phyloP scores from a whole-genome alignment of 2,888 invertebrate genomes.

The Mycogona germanica region DNA sequence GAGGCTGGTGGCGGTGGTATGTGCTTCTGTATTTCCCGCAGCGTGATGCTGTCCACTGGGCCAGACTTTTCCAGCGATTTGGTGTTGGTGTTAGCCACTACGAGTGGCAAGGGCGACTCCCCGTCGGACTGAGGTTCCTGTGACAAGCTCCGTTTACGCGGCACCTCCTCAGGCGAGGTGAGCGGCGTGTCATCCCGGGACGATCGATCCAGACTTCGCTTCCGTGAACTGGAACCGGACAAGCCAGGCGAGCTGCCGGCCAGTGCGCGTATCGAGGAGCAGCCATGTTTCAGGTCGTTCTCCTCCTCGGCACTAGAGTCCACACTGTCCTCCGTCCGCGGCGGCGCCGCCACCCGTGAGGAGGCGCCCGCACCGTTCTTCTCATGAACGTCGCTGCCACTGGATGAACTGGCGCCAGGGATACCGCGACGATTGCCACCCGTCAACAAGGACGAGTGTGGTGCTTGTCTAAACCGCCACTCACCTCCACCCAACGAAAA shows the following conservation, averaged over 20 bases:
- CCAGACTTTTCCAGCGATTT: slow-evolving; percentile 2
- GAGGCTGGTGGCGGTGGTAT: slow-evolving; percentile 18
- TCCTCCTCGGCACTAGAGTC: not conserved
- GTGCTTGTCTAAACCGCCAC: too few species aligned
- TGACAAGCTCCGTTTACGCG: slow-evolving; percentile 17
- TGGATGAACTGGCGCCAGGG: not conserved
- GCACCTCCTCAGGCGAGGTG: slow-evolving; percentile 20
- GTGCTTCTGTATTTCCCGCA: slow-evolving; percentile 17
- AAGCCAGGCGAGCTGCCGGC: slow-evolving; percentile 6
- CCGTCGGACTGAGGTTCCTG: not conserved
- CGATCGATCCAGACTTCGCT: slow-evolving; percentile 20
- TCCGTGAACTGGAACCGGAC: slow-evolving; percentile 19
- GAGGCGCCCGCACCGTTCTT: not conserved
- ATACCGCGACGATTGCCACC: not conserved
- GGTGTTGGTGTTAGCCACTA: not conserved
- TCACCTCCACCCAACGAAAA: not conserved
- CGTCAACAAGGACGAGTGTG: not conserved
- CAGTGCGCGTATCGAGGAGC: slow-evolving; percentile 3
- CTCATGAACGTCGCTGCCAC: not conserved
- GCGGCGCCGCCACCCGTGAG: not conserved
- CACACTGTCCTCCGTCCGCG: not conserved
- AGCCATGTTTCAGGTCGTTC: not conserved
- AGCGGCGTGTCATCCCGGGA: slow-evolving; percentile 17
- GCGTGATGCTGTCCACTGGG: slow-evolving; percentile 17
- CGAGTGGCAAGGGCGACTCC: not conserved